Evolutionary conservation across 2,888 invertebrate species (phyloP).

Genomic region (Arrhopalites spinosus): DNA sequence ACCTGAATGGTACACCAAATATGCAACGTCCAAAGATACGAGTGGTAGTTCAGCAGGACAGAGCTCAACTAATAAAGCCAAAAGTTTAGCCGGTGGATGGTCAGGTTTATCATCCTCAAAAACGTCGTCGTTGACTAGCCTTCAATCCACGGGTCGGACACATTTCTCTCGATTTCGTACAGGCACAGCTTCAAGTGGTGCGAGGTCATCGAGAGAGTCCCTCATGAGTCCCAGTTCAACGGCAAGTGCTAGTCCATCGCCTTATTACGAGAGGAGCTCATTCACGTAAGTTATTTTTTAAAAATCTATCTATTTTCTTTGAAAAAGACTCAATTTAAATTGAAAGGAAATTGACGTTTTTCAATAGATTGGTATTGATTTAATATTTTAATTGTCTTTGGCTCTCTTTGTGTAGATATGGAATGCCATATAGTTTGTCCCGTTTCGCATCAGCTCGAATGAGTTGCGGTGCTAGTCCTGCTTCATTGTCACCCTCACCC

Average conservation of each 20-base stretch:
- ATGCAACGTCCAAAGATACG: conserved; percentile 40
- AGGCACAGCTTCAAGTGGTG: conserved; percentile 48
- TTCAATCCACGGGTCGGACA: conserved; percentile 51
- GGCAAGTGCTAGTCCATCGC: conserved; percentile 54
- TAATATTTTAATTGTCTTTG: no score
- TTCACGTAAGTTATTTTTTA: conserved; percentile 49
- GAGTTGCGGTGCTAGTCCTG: conserved; percentile 55
- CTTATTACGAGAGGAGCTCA: conserved; percentile 54
- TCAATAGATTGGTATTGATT: not conserved
- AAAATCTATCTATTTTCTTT: not conserved
- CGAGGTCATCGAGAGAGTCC: conserved; percentile 51
- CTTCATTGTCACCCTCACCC: conserved; percentile 53
- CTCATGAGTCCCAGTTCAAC: conserved; percentile 55
- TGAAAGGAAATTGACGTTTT: not conserved
- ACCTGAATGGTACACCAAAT: conserved; percentile 91
- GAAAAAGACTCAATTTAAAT: no score
- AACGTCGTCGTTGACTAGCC: conserved; percentile 53
- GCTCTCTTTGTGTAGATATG: conserved; percentile 45
- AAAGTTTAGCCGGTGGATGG: conserved; percentile 55
- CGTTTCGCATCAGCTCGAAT: conserved; percentile 53
- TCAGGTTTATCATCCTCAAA: conserved; percentile 53
- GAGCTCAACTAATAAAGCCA: conserved; percentile 13
- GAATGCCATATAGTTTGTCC: conserved; percentile 54
- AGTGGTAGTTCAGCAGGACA: conserved; percentile 30
- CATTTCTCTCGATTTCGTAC: conserved; percentile 39